Evolutionary conservation across 2,113 vertebrate species (phyloP), one percentile per base, ranked within the genome.

Genomic region (Ceyx margarethae): DNA sequence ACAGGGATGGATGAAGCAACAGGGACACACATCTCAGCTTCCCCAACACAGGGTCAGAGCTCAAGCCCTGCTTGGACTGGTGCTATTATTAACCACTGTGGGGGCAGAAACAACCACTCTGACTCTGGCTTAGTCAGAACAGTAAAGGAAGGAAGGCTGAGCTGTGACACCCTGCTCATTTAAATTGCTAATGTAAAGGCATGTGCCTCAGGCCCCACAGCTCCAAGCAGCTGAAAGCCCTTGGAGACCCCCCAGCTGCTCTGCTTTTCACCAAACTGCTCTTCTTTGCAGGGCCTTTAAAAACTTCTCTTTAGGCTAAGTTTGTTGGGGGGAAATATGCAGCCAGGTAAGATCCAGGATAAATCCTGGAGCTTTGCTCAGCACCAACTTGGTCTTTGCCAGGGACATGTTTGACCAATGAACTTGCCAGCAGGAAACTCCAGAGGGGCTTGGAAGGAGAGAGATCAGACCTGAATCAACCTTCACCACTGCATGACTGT

Each of bases 401-500:
- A 85, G 58, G 16, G n/a, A 20, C 0, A 0, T 1, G 10, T 31
- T 35, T 54, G 40, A 31, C 11, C 48, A 37, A 26, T 5, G 6
- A 37, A 3, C 1, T 26, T 15, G 9, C 4, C 7, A 3, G 33
- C 28, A 33, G 35, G n/a, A 53, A 26, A 29, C 10, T 54, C 26
- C 13, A 5, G 53, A 56, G 35, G 23, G 10, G 11, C 15, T 25
- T 26, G 15, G 50, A 25, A 20, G 20, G 11, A 31, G 23, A 3
- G 23, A 46, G 54, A 6, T 20, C 19, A 46, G 35, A 5, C 12
- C 56, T 45, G 26, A 72, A 65, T 7, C 14, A 17, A 40, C 20
- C 5, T 15, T 7, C 15, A 13, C 17, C 5, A 3, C 7, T 81
- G 18, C 5, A 12, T 5, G 22, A 42, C 17, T 1, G 0, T 8